Conservation (phyloP, 2,113 vertebrate species). For the Thryonomys swinderianus region DNA sequence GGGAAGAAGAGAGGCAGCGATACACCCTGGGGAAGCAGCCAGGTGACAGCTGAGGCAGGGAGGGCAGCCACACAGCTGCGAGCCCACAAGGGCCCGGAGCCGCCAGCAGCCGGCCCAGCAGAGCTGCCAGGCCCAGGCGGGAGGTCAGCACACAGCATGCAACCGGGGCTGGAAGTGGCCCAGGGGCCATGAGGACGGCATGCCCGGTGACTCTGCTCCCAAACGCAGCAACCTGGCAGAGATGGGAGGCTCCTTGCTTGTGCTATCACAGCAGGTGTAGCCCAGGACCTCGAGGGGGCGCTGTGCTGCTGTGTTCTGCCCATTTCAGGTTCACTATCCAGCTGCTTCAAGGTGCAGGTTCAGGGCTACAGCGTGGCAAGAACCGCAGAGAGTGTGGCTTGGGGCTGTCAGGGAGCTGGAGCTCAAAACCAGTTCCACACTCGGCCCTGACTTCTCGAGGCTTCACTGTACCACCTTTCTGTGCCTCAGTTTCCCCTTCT, state of each 20-base stretch:
- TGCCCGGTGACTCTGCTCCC: background rate
- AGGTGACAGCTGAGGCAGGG: background rate
- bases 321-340: background rate
- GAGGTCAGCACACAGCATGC: no score
- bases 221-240: background rate
- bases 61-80: rapidly evolving
- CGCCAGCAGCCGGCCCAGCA: background rate
- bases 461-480: rapidly evolving
- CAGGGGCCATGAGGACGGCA: background rate
- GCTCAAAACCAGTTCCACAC: background rate
- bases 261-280: background rate
- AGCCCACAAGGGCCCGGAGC: background rate
- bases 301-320: background rate
- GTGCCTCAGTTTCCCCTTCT: background rate
- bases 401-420: background rate
- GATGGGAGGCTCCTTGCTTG: background rate
- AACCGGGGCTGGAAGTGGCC: no score
- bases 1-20: background rate
- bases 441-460: background rate
- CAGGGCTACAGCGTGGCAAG: background rate
- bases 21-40: background rate
- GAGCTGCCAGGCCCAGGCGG: no score
- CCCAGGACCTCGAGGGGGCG: no score
- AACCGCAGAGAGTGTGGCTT: rapidly evolving
- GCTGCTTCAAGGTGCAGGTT: rapidly evolving